Percentiles rank a stretch among this genome's conserved stretches.
phyloP scores from a whole-genome alignment of 2,113 vertebrate species.

The Puma concolor region DNA sequence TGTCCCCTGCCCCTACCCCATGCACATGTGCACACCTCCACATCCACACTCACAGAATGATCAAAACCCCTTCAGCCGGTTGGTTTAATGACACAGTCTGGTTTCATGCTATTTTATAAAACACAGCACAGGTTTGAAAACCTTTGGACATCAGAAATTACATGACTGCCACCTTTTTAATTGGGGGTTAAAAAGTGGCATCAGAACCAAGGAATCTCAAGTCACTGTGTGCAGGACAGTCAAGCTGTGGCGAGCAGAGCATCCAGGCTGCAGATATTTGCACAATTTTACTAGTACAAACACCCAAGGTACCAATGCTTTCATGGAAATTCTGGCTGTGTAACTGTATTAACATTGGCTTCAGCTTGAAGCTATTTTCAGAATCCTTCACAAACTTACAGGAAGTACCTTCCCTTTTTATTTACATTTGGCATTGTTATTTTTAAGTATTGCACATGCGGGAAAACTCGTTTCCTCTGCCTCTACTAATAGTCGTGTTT shows the following conservation, averaged over 20 bases:
- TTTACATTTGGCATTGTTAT: constrained; percentile 76
- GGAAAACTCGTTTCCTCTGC: constrained; percentile 13
- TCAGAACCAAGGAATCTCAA: neutral
- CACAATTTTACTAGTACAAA: constrained; percentile 79
- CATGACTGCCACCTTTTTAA: constrained; percentile 11
- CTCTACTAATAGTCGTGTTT: constrained; percentile 18
- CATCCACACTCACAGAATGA: neutral
- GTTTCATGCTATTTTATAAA: constrained; percentile 66
- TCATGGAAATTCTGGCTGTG: constrained; percentile 82
- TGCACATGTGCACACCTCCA: neutral
- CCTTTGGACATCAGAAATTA: constrained; percentile 32
- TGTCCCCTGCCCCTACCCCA: too few species aligned
- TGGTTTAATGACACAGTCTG: neutral
- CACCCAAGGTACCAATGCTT: constrained; percentile 78
- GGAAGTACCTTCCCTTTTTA: constrained; percentile 83
- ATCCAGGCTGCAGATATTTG: constrained; percentile 77
- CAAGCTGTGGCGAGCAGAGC: constrained; percentile 60
- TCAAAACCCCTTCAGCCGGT: neutral
- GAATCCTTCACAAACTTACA: constrained; percentile 78
- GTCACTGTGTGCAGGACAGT: constrained; percentile 43
- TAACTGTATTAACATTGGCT: constrained; percentile 83
- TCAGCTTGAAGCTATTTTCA: constrained; percentile 81
- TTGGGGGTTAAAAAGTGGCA: neutral
- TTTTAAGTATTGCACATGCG: constrained; percentile 71
- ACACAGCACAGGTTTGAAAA: constrained; percentile 40